Conservation (phyloP, 1,140 invertebrate genomes). For the Hycleus cichorii region DNA sequence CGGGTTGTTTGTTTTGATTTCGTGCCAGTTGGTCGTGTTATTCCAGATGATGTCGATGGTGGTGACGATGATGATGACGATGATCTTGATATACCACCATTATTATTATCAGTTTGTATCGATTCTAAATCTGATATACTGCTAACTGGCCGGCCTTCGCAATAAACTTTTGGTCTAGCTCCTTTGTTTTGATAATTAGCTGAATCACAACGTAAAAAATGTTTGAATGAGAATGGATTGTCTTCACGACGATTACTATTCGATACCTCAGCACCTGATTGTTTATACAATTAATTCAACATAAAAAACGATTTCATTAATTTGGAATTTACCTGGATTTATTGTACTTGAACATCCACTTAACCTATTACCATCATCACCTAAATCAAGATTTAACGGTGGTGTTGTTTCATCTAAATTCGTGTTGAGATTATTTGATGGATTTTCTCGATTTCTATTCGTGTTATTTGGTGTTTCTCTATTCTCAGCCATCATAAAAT, state of each 20-base stretch:
- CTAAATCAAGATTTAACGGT: conserved; percentile 26
- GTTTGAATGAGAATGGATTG: conserved; percentile 73
- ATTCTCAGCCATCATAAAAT: not conserved
- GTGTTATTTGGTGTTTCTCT: not conserved
- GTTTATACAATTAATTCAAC: not conserved
- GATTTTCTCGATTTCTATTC: not conserved
- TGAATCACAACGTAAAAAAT: conserved; percentile 59
- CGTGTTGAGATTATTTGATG: not conserved
- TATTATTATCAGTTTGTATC: too few species aligned
- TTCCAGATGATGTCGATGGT: too few species aligned
- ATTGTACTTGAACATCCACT: conserved; percentile 2
- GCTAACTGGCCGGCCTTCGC: conserved; percentile 31
- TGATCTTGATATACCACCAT: too few species aligned
- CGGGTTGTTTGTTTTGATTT: conserved; percentile 24
- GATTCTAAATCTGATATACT: conserved; percentile 25
- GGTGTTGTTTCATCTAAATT: not conserved
- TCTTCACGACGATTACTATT: conserved; percentile 46
- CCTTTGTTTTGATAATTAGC: conserved; percentile 46
- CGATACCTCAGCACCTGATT: too few species aligned
- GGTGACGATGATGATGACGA: too few species aligned
- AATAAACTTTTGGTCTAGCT: conserved; percentile 51
- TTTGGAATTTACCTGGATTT: not conserved
- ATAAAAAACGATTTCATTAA: not conserved
- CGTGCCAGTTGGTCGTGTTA: conserved; percentile 5
- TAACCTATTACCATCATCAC: conserved; percentile 31